Conservation (phyloP, 2,113 vertebrate species). For the Elachura formosa region DNA sequence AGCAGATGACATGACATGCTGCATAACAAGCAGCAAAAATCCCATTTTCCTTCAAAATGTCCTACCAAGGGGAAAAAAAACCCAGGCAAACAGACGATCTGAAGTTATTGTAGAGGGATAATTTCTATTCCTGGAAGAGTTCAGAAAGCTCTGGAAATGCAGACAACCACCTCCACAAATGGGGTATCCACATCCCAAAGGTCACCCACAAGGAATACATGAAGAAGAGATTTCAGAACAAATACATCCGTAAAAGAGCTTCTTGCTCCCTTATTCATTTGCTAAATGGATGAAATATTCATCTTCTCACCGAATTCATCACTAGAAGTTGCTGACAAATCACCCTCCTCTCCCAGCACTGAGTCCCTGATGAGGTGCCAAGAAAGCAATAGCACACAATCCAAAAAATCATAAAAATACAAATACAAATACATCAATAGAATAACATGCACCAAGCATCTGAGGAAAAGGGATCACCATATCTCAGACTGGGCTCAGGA, state of each 20-base stretch:
- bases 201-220: background rate
- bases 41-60: slow-evolving; percentile 30
- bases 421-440: background rate
- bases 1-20: slow-evolving; percentile 34
- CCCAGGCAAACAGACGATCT: background rate
- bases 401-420: background rate
- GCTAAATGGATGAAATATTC: slow-evolving; percentile 11
- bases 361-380: background rate
- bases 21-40: slow-evolving; percentile 14
- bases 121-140: slow-evolving; percentile 11
- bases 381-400: background rate
- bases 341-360: background rate
- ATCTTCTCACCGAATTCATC: background rate
- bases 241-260: background rate
- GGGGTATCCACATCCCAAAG: background rate
- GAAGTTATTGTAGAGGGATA: background rate
- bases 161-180: background rate
- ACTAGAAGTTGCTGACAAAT: slow-evolving; percentile 37
- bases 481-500: background rate
- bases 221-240: background rate
- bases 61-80: background rate
- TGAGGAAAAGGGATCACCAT: background rate
- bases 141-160: slow-evolving; percentile 14
- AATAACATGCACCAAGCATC: background rate
- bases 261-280: slow-evolving; percentile 8